Evolutionary conservation across 2,797 vertebrate species (phyloP).

Genomic region (Gymnopithys bicolor): DNA sequence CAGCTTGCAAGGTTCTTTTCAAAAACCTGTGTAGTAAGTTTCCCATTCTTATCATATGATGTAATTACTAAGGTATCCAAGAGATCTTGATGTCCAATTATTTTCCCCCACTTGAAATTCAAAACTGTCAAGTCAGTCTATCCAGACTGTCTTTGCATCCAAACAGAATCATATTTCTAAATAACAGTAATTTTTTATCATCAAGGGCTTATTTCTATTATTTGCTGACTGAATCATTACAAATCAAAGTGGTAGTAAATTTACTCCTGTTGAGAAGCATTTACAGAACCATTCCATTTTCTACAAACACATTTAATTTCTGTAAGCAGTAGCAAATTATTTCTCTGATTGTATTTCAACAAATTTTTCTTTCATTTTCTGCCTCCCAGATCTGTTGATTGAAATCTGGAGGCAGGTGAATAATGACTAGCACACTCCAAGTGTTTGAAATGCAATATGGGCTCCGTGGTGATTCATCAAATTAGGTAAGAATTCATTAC

Average conservation of each 20-base stretch:
- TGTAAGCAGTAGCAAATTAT: not conserved
- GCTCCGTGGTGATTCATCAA: not conserved
- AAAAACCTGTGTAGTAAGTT: not conserved
- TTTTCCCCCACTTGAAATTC: not conserved
- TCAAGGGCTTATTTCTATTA: not conserved
- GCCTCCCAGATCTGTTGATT: not conserved
- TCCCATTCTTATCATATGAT: not conserved
- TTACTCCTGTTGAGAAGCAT: not conserved
- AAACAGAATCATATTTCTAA: conserved; percentile 6
- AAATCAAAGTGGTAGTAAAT: conserved; percentile 6
- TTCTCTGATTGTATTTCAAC: not conserved
- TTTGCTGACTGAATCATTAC: not conserved
- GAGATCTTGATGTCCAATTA: not conserved
- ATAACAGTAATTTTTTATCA: not conserved
- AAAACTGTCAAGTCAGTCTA: not conserved
- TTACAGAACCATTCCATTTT: not conserved
- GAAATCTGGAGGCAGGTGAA: conserved; percentile 15
- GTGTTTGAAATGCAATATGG: not conserved
- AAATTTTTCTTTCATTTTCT: not conserved
- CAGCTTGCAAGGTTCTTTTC: not conserved
- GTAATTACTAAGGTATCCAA: not conserved
- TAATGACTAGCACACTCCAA: not conserved
- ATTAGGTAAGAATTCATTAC: conserved; percentile 35
- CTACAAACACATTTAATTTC: conserved; percentile 7
- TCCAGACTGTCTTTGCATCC: not conserved